phyloP scores from a whole-genome alignment of 1,140 invertebrate species.

The Platyscapa corneri region DNA sequence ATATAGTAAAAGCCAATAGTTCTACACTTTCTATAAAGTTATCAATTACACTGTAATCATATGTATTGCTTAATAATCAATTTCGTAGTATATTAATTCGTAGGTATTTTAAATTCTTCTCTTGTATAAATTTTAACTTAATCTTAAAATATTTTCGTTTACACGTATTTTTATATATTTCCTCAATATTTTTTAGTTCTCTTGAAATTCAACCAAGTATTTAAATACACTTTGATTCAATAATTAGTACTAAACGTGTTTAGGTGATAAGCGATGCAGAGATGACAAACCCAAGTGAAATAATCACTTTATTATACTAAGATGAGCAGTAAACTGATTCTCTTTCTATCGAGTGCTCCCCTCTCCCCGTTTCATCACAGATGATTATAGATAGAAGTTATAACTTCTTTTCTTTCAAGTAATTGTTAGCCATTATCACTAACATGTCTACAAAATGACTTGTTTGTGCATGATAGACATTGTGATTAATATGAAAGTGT shows the following conservation, averaged over 20 bases:
- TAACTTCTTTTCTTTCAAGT: not conserved
- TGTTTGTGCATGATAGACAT: not conserved
- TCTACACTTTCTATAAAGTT: not conserved
- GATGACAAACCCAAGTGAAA: not conserved
- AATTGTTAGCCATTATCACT: conserved; percentile 15
- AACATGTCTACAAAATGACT: not conserved
- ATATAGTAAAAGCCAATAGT: not conserved
- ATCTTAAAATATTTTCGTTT: too few species aligned
- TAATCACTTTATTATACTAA: not conserved
- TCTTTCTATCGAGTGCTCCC: not conserved
- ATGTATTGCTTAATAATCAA: not conserved
- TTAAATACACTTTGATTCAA: not conserved
- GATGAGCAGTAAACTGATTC: not conserved
- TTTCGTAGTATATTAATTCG: too few species aligned
- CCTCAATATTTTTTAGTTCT: not conserved
- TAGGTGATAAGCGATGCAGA: not conserved
- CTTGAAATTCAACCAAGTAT: not conserved
- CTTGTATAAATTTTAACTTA: not conserved
- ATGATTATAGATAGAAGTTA: not conserved
- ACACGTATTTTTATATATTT: not conserved
- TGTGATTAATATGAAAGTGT: not conserved
- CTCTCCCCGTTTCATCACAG: too few species aligned
- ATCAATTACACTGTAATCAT: not conserved
- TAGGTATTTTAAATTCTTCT: not conserved
- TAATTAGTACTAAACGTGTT: not conserved